phyloP scores from a whole-genome alignment of 2,113 vertebrate species.

The Psophia crepitans region DNA sequence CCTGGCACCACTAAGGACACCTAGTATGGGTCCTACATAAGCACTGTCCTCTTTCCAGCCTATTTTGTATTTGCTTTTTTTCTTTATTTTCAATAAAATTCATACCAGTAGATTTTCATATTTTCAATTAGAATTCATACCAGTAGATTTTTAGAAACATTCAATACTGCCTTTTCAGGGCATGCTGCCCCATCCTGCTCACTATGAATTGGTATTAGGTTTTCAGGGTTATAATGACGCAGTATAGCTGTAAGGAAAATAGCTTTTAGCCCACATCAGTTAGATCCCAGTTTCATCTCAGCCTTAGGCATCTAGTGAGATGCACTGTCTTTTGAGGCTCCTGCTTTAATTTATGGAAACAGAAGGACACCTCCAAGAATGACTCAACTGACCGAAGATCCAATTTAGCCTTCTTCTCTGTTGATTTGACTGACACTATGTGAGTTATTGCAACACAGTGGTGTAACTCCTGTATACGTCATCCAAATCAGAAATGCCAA shows the following conservation, averaged over 20 bases:
- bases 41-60: background rate
- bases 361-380: background rate
- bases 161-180: background rate
- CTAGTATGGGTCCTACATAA: background rate
- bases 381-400: background rate
- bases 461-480: background rate
- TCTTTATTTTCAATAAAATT: background rate
- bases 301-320: background rate
- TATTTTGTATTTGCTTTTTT: background rate
- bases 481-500: background rate
- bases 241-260: background rate
- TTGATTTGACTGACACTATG: background rate
- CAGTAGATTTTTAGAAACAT: background rate
- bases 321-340: background rate
- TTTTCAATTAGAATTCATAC: background rate
- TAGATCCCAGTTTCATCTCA: background rate
- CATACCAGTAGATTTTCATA: background rate
- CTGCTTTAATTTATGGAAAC: background rate
- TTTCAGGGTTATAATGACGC: background rate
- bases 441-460: background rate
- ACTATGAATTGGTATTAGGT: background rate
- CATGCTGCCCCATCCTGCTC: background rate
- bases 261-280: background rate
- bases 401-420: background rate
- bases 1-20: background rate